These are phyloP conservation scores for Remorina albescens DNA, from an alignment of 2,797 vertebrate species.

Conservation along the genomic window DNA sequence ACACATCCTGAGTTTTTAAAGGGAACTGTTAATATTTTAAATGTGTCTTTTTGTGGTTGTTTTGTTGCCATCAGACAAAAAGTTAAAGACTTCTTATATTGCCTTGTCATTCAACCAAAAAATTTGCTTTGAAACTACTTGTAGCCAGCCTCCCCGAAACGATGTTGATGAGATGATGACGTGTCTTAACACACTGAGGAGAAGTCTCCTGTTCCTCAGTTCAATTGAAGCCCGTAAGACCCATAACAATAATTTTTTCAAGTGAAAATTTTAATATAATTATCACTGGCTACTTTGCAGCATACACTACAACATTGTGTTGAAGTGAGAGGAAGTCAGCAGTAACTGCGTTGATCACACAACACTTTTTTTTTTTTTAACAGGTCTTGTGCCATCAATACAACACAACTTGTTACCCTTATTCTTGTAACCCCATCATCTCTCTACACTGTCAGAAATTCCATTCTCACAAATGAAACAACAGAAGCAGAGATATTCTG, in stretches of 20 bases:
- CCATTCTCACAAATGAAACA: no score
- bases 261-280: conserved; percentile 5
- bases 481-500: no score
- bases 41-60: conserved; percentile 43
- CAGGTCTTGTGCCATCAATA: no score
- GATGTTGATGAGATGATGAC: conserved; percentile 8
- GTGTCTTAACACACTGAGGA: conserved; percentile 6
- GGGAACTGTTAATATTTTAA: conserved; percentile 65
- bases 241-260: neutral
- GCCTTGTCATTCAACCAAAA: conserved; percentile 53
- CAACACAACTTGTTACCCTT: no score
- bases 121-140: conserved; percentile 14
- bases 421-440: no score
- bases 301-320: conserved; percentile 22
- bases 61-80: conserved; percentile 20
- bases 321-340: neutral
- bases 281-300: conserved; percentile 6
- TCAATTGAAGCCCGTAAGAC: conserved; percentile 21
- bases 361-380: no score
- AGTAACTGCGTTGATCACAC: no score
- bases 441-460: no score
- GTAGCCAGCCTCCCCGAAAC: conserved; percentile 25
- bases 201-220: neutral
- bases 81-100: conserved; percentile 12
- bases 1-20: conserved; percentile 59